Evolutionary conservation across 2,888 invertebrate genomes (phyloP).

Genomic region (Polyommatus iphigenia): DNA sequence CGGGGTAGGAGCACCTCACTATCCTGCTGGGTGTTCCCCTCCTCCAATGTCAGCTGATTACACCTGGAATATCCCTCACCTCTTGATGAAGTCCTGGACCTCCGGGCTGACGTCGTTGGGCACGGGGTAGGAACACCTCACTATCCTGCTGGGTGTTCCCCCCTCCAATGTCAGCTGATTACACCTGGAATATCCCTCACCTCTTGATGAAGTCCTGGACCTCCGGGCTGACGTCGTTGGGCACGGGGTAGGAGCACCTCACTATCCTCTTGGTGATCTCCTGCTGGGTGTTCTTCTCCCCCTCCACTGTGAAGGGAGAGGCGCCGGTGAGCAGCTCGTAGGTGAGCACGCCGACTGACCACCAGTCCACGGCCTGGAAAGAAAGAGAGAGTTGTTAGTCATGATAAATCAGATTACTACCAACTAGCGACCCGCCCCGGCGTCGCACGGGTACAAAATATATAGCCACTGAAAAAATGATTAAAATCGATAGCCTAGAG

Average conservation of each 20-base stretch:
- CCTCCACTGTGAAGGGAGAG: constrained; percentile 98
- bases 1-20: constrained; percentile 92
- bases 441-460: too few relatives aligned
- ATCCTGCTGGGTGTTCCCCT: constrained; percentile 67
- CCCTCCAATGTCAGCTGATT: constrained; percentile 51
- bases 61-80: constrained; percentile 51
- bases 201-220: constrained; percentile 83
- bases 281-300: constrained; percentile 94
- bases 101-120: constrained; percentile 88
- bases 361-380: constrained; percentile 97
- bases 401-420: too few relatives aligned
- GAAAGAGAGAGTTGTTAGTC: constrained; percentile 43
- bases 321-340: constrained; percentile 98
- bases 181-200: constrained; percentile 50
- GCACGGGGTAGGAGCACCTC: constrained; percentile 93
- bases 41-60: not conserved
- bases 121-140: constrained; percentile 93
- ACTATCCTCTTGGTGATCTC: constrained; percentile 96
- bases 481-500: too few relatives aligned
- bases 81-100: constrained; percentile 83
- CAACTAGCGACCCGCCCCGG: too few relatives aligned
- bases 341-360: constrained; percentile 97
- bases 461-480: too few relatives aligned
- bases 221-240: constrained; percentile 86
- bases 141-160: constrained; percentile 95